Percentiles rank a stretch among this genome's conserved stretches.
phyloP scores from a whole-genome alignment of 2,797 vertebrate species.

The Natrix natrix region DNA sequence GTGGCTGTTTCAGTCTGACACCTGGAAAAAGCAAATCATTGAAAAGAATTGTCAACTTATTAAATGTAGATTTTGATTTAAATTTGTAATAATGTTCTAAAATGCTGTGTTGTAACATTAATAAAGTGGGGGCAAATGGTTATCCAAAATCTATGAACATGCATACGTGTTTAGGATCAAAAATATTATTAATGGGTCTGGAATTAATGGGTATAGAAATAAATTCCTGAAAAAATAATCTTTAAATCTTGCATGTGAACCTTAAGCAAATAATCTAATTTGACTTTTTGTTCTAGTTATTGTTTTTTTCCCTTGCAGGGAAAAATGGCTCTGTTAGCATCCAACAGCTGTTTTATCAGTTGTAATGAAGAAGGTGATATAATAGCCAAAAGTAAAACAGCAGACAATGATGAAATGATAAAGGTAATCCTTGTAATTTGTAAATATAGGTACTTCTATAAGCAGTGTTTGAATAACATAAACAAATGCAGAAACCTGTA shows the following conservation, averaged over 20 bases:
- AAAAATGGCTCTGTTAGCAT: conserved; percentile 90
- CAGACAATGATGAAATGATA: conserved; percentile 91
- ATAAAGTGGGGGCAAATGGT: neutral
- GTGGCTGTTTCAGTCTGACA: neutral
- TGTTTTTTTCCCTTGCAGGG: conserved; percentile 72
- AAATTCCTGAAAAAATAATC: neutral
- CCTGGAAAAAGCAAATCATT: neutral
- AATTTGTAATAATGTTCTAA: neutral
- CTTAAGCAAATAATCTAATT: conserved; percentile 19
- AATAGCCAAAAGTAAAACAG: conserved; percentile 87
- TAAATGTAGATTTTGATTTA: neutral
- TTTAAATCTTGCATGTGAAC: neutral
- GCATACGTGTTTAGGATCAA: neutral
- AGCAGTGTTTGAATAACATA: neutral
- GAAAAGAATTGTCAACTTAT: neutral
- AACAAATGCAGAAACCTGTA: neutral
- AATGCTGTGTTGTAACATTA: neutral
- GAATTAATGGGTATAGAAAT: neutral
- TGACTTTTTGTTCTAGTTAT: conserved; percentile 21
- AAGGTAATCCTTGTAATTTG: conserved; percentile 78
- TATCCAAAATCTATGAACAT: neutral
- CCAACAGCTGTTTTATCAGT: conserved; percentile 93
- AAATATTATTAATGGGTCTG: neutral
- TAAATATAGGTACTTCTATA: neutral
- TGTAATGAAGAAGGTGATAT: conserved; percentile 95